Evolutionary conservation across 1,140 invertebrate genomes (phyloP).

Genomic region (Neotoxoptera formosana): DNA sequence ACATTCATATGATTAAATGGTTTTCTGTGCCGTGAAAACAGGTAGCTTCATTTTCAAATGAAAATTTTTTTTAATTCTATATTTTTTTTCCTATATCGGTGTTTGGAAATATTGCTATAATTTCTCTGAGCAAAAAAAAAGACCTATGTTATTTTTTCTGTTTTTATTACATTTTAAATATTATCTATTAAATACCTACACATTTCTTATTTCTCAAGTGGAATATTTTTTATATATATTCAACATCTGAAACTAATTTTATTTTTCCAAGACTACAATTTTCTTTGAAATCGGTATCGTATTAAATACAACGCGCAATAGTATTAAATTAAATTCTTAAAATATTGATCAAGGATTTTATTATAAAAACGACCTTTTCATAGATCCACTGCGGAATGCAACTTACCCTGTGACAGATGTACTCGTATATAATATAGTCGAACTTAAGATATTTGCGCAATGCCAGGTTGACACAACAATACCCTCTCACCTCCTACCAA

Average conservation of each 20-base stretch:
- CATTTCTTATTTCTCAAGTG: background rate
- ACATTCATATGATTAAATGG: background rate
- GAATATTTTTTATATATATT: background rate
- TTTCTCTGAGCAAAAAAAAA: background rate
- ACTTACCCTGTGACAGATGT: conserved; percentile 36
- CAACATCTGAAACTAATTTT: background rate
- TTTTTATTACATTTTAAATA: background rate
- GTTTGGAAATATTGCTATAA: background rate
- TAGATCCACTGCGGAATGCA: background rate
- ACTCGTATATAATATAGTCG: background rate
- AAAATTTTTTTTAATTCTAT: background rate
- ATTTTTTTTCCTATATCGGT: background rate
- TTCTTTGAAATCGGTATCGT: background rate
- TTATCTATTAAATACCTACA: background rate
- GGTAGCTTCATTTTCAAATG: background rate
- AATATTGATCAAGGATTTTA: conserved; percentile 3
- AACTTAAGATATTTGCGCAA: background rate
- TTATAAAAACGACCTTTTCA: conserved; percentile 14
- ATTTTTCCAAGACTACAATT: background rate
- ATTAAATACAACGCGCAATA: background rate
- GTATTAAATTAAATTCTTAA: background rate
- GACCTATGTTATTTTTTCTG: background rate
- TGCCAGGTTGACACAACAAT: conserved; percentile 7
- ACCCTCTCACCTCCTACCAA: background rate
- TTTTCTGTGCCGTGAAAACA: background rate